A percentile compares a stretch with the other conserved stretches of the same genome.
Conservation (phyloP, 2,797 vertebrate species). For the Sebastes vulpes region DNA sequence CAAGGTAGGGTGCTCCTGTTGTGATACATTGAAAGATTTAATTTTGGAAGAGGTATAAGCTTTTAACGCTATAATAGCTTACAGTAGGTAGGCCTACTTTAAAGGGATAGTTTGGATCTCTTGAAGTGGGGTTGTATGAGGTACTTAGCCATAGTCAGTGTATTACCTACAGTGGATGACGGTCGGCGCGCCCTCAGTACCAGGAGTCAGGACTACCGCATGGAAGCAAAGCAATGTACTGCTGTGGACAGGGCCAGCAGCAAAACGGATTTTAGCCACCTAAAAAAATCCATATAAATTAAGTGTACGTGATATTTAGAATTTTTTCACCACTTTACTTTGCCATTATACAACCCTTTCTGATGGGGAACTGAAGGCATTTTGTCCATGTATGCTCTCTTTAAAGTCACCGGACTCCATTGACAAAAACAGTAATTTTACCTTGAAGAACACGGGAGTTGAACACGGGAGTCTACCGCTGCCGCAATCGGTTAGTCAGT, state of each 20-base stretch:
- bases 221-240: neutral
- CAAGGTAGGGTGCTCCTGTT: conserved; percentile 46
- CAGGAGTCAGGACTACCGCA: neutral
- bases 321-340: no score
- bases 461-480: no score
- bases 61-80: neutral
- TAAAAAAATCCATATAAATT: no score
- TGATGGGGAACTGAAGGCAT: neutral
- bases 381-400: neutral
- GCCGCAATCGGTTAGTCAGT: no score
- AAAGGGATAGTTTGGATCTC: neutral
- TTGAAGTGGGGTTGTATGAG: neutral
- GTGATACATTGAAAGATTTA: neutral
- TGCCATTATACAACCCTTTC: neutral
- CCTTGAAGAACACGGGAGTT: neutral
- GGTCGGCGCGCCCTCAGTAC: neutral
- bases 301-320: no score
- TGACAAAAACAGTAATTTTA: neutral
- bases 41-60: neutral
- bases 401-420: neutral
- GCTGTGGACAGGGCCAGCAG: neutral
- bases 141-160: neutral
- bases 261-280: no score
- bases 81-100: neutral
- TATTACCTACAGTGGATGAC: no score